These are phyloP conservation scores for Magallana ariakensis DNA, from an alignment of 1,140 invertebrate species.

Conservation along the genomic window DNA sequence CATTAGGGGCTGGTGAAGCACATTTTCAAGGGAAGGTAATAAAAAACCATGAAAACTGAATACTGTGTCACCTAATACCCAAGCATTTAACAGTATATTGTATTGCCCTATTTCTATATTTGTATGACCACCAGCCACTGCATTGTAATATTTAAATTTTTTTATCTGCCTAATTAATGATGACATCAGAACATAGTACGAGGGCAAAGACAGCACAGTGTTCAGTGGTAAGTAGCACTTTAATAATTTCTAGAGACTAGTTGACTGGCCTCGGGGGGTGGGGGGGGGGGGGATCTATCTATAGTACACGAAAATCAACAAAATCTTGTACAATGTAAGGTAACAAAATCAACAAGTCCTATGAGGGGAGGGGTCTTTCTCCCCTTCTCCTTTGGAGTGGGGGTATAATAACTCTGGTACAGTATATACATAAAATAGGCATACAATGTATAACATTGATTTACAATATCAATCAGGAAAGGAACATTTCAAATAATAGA, in stretches of 20 bases:
- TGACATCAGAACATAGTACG: too few relatives aligned
- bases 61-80: too few relatives aligned
- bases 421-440: background rate
- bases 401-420: background rate
- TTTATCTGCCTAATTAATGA: too few relatives aligned
- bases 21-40: background rate
- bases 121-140: too few relatives aligned
- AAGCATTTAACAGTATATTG: too few relatives aligned
- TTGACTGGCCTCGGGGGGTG: background rate
- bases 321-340: background rate
- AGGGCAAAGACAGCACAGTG: too few relatives aligned
- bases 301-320: slow-evolving; percentile 7
- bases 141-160: too few relatives aligned
- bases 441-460: slow-evolving; percentile 34
- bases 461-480: slow-evolving; percentile 30
- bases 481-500: slow-evolving; percentile 18
- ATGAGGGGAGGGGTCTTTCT: too few relatives aligned
- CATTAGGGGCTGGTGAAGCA: background rate
- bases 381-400: too few relatives aligned
- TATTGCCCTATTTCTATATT: too few relatives aligned
- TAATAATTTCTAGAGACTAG: background rate
- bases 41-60: background rate
- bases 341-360: background rate
- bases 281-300: background rate
- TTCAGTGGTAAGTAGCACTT: too few relatives aligned